Conservation (phyloP, 2,113 vertebrate species). For the Serilophus lunatus region DNA sequence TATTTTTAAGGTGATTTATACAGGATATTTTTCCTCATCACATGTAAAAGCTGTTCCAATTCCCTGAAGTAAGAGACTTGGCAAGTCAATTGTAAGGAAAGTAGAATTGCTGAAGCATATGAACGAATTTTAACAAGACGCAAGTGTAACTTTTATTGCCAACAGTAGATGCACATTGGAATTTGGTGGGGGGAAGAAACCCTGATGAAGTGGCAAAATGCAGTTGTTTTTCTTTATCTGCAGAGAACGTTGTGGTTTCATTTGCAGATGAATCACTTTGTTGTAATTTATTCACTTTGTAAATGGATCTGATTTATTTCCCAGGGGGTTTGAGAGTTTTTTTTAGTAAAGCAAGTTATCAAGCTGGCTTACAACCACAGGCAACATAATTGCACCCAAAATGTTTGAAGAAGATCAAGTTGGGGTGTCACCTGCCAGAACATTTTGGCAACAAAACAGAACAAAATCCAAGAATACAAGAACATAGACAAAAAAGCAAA, state of each 20-base stretch:
- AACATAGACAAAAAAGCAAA: background rate
- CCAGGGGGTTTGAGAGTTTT: conserved; percentile 43
- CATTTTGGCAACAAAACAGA: background rate
- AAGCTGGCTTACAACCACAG: background rate
- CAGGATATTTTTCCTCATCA: conserved; percentile 70
- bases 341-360: conserved; percentile 28
- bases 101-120: conserved; percentile 62
- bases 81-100: conserved; percentile 64
- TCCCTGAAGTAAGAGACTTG: conserved; percentile 70
- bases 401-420: conserved; percentile 43
- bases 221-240: conserved; percentile 74
- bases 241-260: conserved; percentile 64
- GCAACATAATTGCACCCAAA: conserved; percentile 27
- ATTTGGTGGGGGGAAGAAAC: conserved; percentile 20
- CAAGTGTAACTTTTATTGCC: conserved; percentile 73
- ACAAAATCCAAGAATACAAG: background rate
- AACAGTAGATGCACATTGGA: conserved; percentile 70
- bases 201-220: conserved; percentile 60
- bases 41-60: conserved; percentile 62
- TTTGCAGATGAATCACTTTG: conserved; percentile 70
- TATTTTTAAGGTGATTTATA: conserved; percentile 1
- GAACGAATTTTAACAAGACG: conserved; percentile 72
- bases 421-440: conserved; percentile 27
- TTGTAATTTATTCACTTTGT: conserved; percentile 67
- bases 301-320: conserved; percentile 72